Percentiles rank a stretch among this genome's conserved stretches.
Conservation (phyloP, 2,888 invertebrate species). For the Brenthis hecate region DNA sequence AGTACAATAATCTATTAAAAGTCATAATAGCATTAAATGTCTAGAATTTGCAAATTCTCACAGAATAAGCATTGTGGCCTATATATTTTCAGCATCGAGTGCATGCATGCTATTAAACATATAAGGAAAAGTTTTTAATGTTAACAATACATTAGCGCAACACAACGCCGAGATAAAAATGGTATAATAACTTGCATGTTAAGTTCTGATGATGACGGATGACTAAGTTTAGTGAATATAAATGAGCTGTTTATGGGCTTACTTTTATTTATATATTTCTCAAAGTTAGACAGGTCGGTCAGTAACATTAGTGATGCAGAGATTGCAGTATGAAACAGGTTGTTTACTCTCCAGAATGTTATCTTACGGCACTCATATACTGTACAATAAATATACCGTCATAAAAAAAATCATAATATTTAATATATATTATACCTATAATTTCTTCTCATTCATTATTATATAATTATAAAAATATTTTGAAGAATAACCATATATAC, state of each 20-base stretch:
- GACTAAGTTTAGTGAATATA: constrained; percentile 37
- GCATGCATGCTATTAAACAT: too few relatives aligned
- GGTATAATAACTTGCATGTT: constrained; percentile 31
- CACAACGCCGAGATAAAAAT: constrained; percentile 24
- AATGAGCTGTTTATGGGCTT: constrained; percentile 33
- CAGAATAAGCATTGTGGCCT: too few relatives aligned
- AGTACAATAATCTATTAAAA: too few relatives aligned
- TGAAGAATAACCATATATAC: too few relatives aligned
- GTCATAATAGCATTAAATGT: too few relatives aligned
- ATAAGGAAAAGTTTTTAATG: background rate
- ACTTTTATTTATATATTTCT: constrained; percentile 36
- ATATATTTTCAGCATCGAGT: too few relatives aligned
- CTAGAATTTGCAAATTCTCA: too few relatives aligned
- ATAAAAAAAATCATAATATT: background rate
- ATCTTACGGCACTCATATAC: background rate
- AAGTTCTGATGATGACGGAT: constrained; percentile 36
- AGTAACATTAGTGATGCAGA: constrained; percentile 35
- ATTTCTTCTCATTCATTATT: background rate
- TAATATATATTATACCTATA: background rate
- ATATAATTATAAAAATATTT: too few relatives aligned
- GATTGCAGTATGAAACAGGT: constrained; percentile 39
- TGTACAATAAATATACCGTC: too few relatives aligned
- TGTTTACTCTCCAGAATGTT: constrained; percentile 25
- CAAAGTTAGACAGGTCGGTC: constrained; percentile 34
- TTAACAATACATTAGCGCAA: constrained; percentile 10